Percentiles rank a stretch among this genome's conserved stretches.
Conservation (phyloP, 2,888 invertebrate species). For the Hypsopygia costalis region DNA sequence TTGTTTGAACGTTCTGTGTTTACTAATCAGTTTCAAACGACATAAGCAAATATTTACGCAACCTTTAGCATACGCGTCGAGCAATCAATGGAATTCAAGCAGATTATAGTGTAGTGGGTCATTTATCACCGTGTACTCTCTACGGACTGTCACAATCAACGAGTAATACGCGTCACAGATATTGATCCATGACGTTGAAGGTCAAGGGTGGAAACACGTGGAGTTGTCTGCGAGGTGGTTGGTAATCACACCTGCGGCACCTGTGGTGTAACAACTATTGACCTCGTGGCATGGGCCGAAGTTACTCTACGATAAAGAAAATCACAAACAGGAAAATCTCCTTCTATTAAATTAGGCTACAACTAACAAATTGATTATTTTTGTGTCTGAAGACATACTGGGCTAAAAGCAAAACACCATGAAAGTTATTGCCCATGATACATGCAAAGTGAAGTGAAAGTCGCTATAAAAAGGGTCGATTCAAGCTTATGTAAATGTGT, state of each 20-base stretch:
- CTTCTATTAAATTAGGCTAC: background rate
- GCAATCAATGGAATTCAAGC: slow-evolving; percentile 31
- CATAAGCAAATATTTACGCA: slow-evolving; percentile 10
- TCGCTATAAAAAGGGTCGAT: background rate
- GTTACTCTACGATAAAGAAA: slow-evolving; percentile 22
- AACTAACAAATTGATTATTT: background rate
- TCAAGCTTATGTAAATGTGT: background rate
- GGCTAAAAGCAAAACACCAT: background rate
- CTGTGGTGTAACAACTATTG: slow-evolving; percentile 34
- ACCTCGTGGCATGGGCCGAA: slow-evolving; percentile 29
- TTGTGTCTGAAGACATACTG: no score
- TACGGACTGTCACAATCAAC: slow-evolving; percentile 31
- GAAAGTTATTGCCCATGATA: background rate
- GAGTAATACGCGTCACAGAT: slow-evolving; percentile 43
- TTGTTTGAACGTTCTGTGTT: slow-evolving; percentile 1
- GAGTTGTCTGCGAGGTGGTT: slow-evolving; percentile 34
- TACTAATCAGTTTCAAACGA: slow-evolving; percentile 2
- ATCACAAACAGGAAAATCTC: slow-evolving; percentile 15
- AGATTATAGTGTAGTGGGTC: slow-evolving; percentile 32
- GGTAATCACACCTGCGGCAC: slow-evolving; percentile 30
- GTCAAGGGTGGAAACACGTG: slow-evolving; percentile 50
- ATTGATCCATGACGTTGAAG: slow-evolving; percentile 64
- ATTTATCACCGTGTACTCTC: slow-evolving; percentile 45
- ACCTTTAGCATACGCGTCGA: slow-evolving; percentile 19
- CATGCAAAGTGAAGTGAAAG: background rate